Conservation (phyloP, 2,888 invertebrate genomes). For the Argyra leucocephala region DNA sequence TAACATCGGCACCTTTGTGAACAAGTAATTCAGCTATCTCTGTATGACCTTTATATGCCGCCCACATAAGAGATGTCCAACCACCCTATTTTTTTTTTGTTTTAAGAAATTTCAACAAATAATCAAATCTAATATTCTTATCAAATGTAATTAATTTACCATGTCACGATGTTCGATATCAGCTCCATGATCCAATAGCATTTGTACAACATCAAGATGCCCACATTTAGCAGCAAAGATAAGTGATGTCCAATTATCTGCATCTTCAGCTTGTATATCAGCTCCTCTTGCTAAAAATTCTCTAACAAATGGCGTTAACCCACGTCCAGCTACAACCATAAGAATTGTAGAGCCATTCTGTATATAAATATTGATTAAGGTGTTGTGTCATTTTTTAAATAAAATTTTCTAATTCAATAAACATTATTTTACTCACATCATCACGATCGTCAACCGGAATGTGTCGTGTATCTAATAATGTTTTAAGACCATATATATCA, state of each 20-base stretch:
- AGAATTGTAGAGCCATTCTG: constrained; percentile 90
- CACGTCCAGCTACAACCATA: constrained; percentile 81
- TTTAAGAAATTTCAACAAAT: neutral
- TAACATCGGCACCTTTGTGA: constrained; percentile 83
- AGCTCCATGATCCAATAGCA: constrained; percentile 76
- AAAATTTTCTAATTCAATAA: constrained; percentile 10
- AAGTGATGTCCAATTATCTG: constrained; percentile 87
- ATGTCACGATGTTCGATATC: constrained; percentile 78
- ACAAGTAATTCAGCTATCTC: constrained; percentile 68
- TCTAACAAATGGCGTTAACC: constrained; percentile 71
- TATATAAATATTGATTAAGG: constrained; percentile 9
- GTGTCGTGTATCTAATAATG: constrained; percentile 73
- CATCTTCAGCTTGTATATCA: constrained; percentile 83
- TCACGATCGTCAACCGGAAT: constrained; percentile 77
- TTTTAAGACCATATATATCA: constrained; percentile 67
- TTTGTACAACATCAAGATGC: constrained; percentile 66
- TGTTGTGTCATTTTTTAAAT: too few relatives aligned
- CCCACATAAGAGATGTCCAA: constrained; percentile 98
- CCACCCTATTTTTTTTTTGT: constrained; percentile 74
- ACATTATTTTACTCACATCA: constrained; percentile 71
- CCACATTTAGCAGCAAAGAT: constrained; percentile 87
- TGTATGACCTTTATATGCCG: constrained; percentile 81
- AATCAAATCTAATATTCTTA: neutral
- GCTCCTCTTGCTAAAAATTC: constrained; percentile 82
- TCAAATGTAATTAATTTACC: constrained; percentile 45